Base-by-base conservation (phyloP, 2,888 invertebrate genomes). In the Ganaspis brasiliensis region DNA sequence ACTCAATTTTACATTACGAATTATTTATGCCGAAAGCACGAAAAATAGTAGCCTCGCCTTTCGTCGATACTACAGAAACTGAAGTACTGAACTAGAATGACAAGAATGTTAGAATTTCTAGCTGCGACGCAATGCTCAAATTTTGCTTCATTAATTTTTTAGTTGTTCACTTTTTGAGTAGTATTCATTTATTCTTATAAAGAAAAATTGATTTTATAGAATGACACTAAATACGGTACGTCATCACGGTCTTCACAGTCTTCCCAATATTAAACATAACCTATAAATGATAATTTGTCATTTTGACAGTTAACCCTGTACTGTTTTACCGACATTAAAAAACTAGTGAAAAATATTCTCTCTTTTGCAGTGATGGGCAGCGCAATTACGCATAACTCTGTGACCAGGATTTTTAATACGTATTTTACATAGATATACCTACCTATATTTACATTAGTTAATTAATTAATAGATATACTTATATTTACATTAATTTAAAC, bases 31-130 rank as follows among this genome's bases (percentile, higher is more conserved):
- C 2, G 12, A 21, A 49, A 71, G 16, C 70, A 52, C 72, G 35
- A 10, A 35, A 56, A 56, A 31, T 31, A 31, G 2, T 26, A 56
- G 56, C 56, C 56, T 56, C 56, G 56, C 56, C 56, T 56, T 26
- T 12, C 19, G 56, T 26, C 56, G 12, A 12, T 56, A 52, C 14
- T 26, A 2, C 12, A 24, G 10, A 31, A 59, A n/a, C 26, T 59
- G 16, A 57, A 56, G 10, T 10, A 57, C 24, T 1, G n/a, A 2
- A 56, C 10, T 49, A 49, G n/a, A n/a, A n/a, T n/a, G n/a, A n/a
- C n/a, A n/a, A n/a, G n/a, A n/a, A n/a, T n/a, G n/a, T n/a, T n/a
- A n/a, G n/a, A n/a, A 35, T 35, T 35, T 49, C 5, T n/a, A 49
- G 49, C 14, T 3, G 1, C 1, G 5, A 52, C 19, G 19, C 8